Evolutionary conservation across 2,888 invertebrate genomes (phyloP), one percentile per base, ranked within the genome.

Genomic region (Uloborus plumipes): DNA sequence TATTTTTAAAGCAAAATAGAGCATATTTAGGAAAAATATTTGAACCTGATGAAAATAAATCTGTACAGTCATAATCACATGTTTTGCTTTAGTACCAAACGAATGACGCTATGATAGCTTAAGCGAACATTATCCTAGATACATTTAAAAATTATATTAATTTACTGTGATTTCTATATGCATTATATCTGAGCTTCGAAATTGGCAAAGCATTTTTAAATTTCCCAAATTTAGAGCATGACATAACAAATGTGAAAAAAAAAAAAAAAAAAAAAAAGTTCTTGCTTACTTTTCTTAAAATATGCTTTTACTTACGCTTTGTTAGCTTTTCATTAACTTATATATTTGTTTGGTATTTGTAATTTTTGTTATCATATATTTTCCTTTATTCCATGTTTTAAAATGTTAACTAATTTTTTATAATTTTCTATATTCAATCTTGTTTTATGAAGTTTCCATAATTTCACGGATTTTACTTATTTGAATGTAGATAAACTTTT

Each of bases 191-290:
- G 39, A 39, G 39, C 39, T 39, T 39, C 39, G 6, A 39, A 39
- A 39, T 39, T 39, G 39, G 39, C 39, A 39, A 39, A 39, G 26
- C 39, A 39, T 39, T 6, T 39, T 39, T 7, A 39, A 39, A 39
- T 11, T 39, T 11, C 39, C 39, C 39, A 39, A 39, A 39, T 39
- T 39, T 39, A 39, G 70, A 47, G 70, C 77, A 77, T 77, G 77
- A 77, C 77, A 70, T 77, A 77, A 77, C 77, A 77, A 77, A 77
- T 77, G 77, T 70, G 77, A 64, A 70, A 77, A 51, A 64, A 72
- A 49, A 50, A 74, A 64, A n/a, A 50, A 73, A 39, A 50, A 49
- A 53, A 75, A 67, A 67, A 67, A 69, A 61, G 50, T n/a, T 70
- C 70, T 22, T 59, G 14, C 51, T 51, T 62, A 59, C 31, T 69